Percentiles rank a stretch among this genome's conserved stretches.
Evolutionary conservation across 2,113 vertebrate species (phyloP).

Genomic region (Nothocercus julius): DNA sequence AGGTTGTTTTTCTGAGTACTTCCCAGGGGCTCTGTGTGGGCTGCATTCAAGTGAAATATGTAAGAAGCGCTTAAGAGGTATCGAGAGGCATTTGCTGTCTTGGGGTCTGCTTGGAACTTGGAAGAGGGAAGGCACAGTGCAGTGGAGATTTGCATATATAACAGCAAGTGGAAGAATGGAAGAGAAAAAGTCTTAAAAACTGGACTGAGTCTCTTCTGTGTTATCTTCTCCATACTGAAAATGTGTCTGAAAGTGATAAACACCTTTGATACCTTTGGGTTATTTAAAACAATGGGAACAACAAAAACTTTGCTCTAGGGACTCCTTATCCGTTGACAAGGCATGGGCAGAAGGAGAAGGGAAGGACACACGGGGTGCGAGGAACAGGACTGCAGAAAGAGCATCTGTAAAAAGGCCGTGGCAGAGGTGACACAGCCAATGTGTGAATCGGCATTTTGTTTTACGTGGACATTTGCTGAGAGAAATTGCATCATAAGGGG

Average conservation of each 20-base stretch:
- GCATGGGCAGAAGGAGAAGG: neutral
- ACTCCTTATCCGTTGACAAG: neutral
- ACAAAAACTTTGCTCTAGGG: neutral
- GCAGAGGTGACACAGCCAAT: neutral
- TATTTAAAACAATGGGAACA: neutral
- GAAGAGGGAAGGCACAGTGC: neutral
- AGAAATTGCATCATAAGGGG: neutral
- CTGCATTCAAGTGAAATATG: neutral
- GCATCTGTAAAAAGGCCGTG: neutral
- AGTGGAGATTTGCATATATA: neutral
- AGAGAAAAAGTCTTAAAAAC: neutral
- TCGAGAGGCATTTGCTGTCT: neutral
- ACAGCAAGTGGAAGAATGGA: neutral
- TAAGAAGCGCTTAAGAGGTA: neutral
- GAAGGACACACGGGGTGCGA: neutral
- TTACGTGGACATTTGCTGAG: neutral
- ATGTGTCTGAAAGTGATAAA: neutral
- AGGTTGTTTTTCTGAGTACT: constrained; percentile 13
- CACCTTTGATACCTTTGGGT: neutral
- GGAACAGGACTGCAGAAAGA: neutral
- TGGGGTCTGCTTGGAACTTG: neutral
- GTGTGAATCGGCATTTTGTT: neutral
- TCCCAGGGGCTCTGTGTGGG: neutral
- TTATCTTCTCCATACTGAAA: neutral
- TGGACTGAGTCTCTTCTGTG: neutral